phyloP scores from a whole-genome alignment of 2,113 vertebrate genomes.

The Noctilio leporinus region DNA sequence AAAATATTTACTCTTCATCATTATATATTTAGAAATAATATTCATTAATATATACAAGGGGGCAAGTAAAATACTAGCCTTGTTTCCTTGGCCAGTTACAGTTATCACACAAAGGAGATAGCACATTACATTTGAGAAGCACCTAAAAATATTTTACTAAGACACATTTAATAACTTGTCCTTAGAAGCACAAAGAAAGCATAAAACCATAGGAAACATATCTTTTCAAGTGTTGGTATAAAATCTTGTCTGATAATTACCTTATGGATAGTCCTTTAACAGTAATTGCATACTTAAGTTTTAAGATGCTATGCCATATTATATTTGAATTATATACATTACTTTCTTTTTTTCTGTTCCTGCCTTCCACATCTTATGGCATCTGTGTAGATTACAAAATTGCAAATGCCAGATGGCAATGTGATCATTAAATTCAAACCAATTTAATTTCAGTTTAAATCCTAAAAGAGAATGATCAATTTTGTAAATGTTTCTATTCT shows the following conservation, averaged over 20 bases:
- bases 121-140: background rate
- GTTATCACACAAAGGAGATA: background rate
- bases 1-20: background rate
- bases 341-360: constrained; percentile 18
- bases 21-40: background rate
- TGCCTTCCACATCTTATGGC: background rate
- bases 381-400: constrained; percentile 51
- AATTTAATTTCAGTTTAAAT: constrained; percentile 7
- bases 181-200: background rate
- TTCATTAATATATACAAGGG: background rate
- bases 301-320: background rate
- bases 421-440: constrained; percentile 41
- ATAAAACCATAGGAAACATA: background rate
- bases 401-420: constrained; percentile 46
- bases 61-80: background rate
- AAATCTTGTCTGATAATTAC: constrained; percentile 18
- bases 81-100: background rate
- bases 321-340: background rate
- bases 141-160: background rate
- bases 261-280: background rate
- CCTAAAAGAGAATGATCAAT: constrained; percentile 33
- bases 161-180: background rate
- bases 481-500: constrained; percentile 3
- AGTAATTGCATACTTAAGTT: background rate
- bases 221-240: constrained; percentile 21